A percentile compares a stretch with the other conserved stretches of the same genome.
These are phyloP conservation scores for Hemibagrus guttatus DNA, from an alignment of 2,797 vertebrate genomes.

Conservation along the genomic window DNA sequence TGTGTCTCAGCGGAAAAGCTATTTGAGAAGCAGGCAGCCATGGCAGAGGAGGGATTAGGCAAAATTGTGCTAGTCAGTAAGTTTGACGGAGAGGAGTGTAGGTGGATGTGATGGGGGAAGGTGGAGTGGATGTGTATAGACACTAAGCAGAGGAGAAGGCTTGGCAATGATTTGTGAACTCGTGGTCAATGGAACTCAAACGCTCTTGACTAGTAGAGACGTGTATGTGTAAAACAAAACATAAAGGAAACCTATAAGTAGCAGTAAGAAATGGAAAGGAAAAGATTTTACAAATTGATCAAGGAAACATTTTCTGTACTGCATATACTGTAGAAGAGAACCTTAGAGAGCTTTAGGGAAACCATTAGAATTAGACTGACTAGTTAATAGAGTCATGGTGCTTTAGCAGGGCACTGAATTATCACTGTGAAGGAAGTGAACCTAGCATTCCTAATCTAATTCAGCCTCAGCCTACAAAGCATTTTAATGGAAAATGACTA, in stretches of 20 bases:
- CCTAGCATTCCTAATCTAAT: conserved; percentile 11
- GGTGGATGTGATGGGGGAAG: conserved; percentile 18
- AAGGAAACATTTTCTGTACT: neutral
- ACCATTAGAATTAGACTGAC: neutral
- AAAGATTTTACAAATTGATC: neutral
- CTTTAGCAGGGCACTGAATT: neutral
- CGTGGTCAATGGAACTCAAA: neutral
- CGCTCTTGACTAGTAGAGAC: neutral
- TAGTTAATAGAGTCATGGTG: neutral
- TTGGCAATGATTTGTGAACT: conserved; percentile 26
- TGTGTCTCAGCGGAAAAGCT: conserved; percentile 26
- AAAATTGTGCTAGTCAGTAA: conserved; percentile 43
- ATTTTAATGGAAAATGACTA: conserved; percentile 22
- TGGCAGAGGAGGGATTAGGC: conserved; percentile 32
- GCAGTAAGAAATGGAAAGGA: neutral
- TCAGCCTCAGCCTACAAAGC: neutral
- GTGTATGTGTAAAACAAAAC: neutral
- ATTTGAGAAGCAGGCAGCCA: conserved; percentile 30
- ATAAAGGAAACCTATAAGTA: neutral
- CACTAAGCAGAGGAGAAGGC: conserved; percentile 16
- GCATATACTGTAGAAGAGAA: neutral
- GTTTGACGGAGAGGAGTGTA: conserved; percentile 30
- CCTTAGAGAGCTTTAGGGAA: neutral
- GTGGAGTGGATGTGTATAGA: neutral
- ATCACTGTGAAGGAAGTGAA: neutral